These are phyloP conservation scores for Poicephalus gulielmi DNA, from an alignment of 2,113 vertebrate genomes.

Conservation along the genomic window DNA sequence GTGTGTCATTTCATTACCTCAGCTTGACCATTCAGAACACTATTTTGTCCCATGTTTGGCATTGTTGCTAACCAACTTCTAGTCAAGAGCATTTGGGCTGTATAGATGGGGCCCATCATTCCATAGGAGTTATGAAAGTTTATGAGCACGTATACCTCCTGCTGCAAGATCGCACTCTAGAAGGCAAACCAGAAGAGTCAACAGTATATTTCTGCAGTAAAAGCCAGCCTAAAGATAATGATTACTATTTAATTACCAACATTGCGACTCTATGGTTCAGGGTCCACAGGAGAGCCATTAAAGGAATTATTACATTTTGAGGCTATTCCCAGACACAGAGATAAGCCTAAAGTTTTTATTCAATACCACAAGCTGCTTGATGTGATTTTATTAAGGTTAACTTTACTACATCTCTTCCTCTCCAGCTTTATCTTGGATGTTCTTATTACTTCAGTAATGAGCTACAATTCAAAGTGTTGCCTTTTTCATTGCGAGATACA, in stretches of 20 bases:
- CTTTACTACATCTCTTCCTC: background rate
- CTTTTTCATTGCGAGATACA: background rate
- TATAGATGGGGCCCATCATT: background rate
- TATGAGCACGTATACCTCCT: background rate
- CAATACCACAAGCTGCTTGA: background rate
- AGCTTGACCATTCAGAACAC: background rate
- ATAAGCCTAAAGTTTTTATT: background rate
- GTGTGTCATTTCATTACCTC: background rate
- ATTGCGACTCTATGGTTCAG: background rate
- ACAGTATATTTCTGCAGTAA: background rate
- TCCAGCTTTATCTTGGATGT: background rate
- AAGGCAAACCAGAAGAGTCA: background rate
- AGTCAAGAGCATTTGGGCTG: background rate
- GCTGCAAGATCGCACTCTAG: background rate
- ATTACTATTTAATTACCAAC: background rate
- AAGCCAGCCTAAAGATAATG: background rate
- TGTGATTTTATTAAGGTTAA: background rate
- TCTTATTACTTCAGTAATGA: constrained; percentile 44
- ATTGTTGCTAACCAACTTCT: background rate
- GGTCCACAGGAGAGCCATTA: background rate
- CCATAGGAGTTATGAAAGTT: background rate
- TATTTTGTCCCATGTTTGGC: background rate
- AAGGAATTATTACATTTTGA: background rate
- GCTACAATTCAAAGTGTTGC: background rate
- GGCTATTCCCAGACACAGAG: background rate